Conservation (phyloP, 2,888 invertebrate species). For the Sarcophaga variegata region DNA sequence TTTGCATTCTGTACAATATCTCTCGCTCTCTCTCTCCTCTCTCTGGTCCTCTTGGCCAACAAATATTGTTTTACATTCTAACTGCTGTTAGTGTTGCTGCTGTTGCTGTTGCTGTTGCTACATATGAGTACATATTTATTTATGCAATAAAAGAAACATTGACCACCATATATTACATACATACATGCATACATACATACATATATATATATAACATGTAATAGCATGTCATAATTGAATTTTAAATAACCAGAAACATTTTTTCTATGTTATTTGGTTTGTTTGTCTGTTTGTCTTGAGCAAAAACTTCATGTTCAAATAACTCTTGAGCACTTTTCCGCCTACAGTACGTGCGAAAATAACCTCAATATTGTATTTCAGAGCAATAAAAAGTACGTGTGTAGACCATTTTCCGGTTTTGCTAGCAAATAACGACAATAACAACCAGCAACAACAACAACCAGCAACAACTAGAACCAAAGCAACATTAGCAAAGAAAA, state of each 20-base stretch:
- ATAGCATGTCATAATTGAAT: slow-evolving; percentile 64
- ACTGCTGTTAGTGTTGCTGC: not conserved
- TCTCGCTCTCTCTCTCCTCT: too few relatives aligned
- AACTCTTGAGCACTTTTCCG: slow-evolving; percentile 54
- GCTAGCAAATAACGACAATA: slow-evolving; percentile 45
- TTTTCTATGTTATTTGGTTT: slow-evolving; percentile 5
- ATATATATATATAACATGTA: slow-evolving; percentile 18
- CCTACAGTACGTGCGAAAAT: slow-evolving; percentile 67
- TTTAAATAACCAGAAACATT: slow-evolving; percentile 45
- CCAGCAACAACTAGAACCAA: not conserved
- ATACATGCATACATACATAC: too few relatives aligned
- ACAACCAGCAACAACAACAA: slow-evolving; percentile 13
- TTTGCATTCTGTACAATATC: too few relatives aligned
- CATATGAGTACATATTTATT: not conserved
- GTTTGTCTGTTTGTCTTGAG: slow-evolving; percentile 34
- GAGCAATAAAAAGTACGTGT: slow-evolving; percentile 58
- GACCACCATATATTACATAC: not conserved
- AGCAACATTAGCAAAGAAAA: not conserved
- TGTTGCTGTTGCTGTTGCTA: slow-evolving; percentile 9
- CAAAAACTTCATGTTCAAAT: slow-evolving; percentile 26
- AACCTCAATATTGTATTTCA: slow-evolving; percentile 58
- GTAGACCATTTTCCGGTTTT: slow-evolving; percentile 67
- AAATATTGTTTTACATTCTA: slow-evolving; percentile 12
- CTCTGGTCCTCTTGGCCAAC: not conserved
- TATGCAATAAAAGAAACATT: not conserved